phyloP scores from a whole-genome alignment of 2,797 vertebrate genomes.

The Chaenodraco wilsoni region DNA sequence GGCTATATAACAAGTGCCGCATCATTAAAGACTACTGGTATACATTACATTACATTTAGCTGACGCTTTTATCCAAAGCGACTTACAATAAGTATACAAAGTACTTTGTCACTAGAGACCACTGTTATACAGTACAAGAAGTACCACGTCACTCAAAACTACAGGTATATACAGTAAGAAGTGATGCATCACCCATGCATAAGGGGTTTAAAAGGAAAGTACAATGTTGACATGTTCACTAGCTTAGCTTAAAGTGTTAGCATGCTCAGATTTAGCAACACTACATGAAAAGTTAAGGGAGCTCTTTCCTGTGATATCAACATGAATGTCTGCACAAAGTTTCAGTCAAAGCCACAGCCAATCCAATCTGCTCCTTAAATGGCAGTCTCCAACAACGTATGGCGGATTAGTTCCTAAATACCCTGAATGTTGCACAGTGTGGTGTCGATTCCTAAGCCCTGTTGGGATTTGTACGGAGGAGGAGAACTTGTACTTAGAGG shows the following conservation, averaged over 20 bases:
- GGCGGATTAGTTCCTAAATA: slow-evolving; percentile 35
- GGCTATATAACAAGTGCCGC: no score
- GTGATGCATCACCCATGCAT: background rate
- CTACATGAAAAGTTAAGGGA: background rate
- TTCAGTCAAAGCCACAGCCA: background rate
- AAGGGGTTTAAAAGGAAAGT: background rate
- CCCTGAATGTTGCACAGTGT: slow-evolving; percentile 31
- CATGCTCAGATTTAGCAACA: background rate
- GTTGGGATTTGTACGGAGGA: slow-evolving; percentile 48
- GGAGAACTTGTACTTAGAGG: slow-evolving; percentile 33
- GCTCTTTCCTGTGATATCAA: background rate
- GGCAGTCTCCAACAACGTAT: slow-evolving; percentile 11
- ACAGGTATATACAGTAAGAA: background rate
- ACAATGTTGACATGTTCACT: background rate
- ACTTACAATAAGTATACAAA: no score
- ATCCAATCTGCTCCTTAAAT: slow-evolving; percentile 16
- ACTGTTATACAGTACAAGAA: background rate
- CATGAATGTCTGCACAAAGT: background rate
- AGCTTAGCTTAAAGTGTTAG: background rate
- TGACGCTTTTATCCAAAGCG: no score
- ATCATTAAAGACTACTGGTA: no score
- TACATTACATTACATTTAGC: no score
- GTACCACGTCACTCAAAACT: background rate
- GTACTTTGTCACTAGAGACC: no score
- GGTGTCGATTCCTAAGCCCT: slow-evolving; percentile 44